Base-by-base conservation (phyloP, 1,140 invertebrate species). In the Ylistrum balloti region DNA sequence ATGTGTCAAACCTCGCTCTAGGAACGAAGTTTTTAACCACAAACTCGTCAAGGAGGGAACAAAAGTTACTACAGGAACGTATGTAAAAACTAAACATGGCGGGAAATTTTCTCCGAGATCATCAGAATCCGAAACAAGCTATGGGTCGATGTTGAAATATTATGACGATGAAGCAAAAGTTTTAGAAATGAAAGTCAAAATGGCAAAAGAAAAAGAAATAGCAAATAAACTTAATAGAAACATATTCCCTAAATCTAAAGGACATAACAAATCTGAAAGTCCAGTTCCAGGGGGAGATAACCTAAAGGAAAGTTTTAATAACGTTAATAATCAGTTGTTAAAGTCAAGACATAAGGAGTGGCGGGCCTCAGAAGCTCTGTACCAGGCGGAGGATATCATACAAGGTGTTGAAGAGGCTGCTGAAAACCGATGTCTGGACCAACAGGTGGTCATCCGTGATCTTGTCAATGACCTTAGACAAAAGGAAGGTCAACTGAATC, bases 181-280 rank as follows among this genome's bases (percentile, higher is more conserved):
- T 56, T 91, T 95, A 13, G 95, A 95, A 56, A 92, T 92, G n/a
- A 56, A 92, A 13, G 32, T 95, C 13, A 88, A 92, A 87, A 90
- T 48, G 33, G 93, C 93, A 33, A 95, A 94, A 90, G 89, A 93
- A 85, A 88, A 88, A 22, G 95, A 95, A 90, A 90, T 92, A 33
- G 93, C 90, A 48, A 93, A 95, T 56, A 93, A 93, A 87, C 56
- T 86, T 7, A 34, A 56, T 33, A 88, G 90, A 86, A 86, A 90
- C 38, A 85, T 88, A 41, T 32, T 74, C 33, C 33, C 28, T 7
- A 28, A 89, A 41, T 85, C 48, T 33, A 28, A 88, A 35, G 9
- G 85, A 88, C 22, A 89, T 17, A 32, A 35, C 28, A 38, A 33
- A 41, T 33, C 20, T 33, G 33, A 45, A 0, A 89, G 34, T 20